Evolutionary conservation across 2,888 invertebrate genomes (phyloP), one percentile per base, ranked within the genome.

Genomic region (Tortrix viridana): DNA sequence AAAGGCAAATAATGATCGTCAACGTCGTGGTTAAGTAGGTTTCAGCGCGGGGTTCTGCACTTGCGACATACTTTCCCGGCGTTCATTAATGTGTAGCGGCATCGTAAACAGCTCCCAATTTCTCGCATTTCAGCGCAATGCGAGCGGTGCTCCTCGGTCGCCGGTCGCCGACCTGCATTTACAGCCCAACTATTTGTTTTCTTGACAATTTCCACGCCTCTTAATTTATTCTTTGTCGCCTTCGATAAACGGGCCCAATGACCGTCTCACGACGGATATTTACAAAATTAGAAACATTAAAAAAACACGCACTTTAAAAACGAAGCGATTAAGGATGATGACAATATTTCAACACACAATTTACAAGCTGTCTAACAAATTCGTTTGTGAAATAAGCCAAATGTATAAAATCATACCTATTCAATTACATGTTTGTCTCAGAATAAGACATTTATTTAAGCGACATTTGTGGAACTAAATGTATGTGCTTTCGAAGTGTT

Each of bases 101-200:
- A 65, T 65, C 69, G 67, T 74, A 69, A 66, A 69, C 73, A 77
- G 67, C 67, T 65, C 67, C 72, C 70, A 74, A 76, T 75, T 77
- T 75, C 71, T 76, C 74, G 65, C 70, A 67, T 79, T 81, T 81
- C 78, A 81, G 78, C 71, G 71, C 75, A 76, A 77, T 75, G 69
- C 69, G 69, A 77, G 44, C 43, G 60, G 48, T 55, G 56, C 60
- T 76, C 76, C 78, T 79, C 80, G n/a, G n/a, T 76, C 71, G 67
- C 54, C 80, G 84, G 84, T 80, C 84, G 76, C 71, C 80, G 85
- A 85, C 86, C 85, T 76, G 80, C 76, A 82, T 82, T 81, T 75
- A 75, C 75, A 74, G 74, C 58, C 63, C 69, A 67, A 68, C 73
- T 73, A 70, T 75, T 67, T 60, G 54, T 71, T 76, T 76, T 70